These are phyloP conservation scores for Heterodera schachtii DNA, from an alignment of 1,140 invertebrate species.

Conservation along the genomic window DNA sequence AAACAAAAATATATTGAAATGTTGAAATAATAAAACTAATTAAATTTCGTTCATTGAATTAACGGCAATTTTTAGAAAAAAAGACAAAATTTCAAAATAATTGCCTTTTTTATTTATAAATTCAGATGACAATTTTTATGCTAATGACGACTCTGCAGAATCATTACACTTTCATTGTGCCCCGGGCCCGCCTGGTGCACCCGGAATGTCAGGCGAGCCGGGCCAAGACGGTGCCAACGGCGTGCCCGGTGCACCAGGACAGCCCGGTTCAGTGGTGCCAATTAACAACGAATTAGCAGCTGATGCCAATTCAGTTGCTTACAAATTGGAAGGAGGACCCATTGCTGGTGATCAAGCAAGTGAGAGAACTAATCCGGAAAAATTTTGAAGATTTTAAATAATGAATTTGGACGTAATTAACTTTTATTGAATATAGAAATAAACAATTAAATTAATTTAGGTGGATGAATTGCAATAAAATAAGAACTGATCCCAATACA, in stretches of 20 bases:
- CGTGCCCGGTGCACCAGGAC: constrained; percentile 1
- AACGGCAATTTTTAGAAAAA: too few species aligned
- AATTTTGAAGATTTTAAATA: neutral
- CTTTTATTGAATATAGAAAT: too few species aligned
- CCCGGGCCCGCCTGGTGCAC: constrained; percentile 10
- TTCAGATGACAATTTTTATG: neutral
- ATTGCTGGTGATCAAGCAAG: neutral
- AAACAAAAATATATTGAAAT: too few species aligned
- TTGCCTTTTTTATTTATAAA: neutral
- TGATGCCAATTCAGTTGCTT: neutral
- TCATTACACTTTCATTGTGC: neutral
- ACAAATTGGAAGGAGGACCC: neutral
- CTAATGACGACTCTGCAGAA: neutral
- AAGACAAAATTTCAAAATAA: too few species aligned
- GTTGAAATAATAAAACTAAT: too few species aligned
- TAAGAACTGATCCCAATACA: too few species aligned
- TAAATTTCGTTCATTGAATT: too few species aligned
- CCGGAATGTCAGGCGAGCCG: neutral
- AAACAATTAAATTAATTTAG: too few species aligned
- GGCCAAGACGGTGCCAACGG: constrained; percentile 9
- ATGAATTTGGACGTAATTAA: neutral
- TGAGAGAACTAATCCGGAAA: neutral
- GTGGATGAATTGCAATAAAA: too few species aligned
- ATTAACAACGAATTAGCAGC: neutral
- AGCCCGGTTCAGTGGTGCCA: neutral